Conservation (phyloP, 1,140 invertebrate species). For the Rhynchophorus ferrugineus region DNA sequence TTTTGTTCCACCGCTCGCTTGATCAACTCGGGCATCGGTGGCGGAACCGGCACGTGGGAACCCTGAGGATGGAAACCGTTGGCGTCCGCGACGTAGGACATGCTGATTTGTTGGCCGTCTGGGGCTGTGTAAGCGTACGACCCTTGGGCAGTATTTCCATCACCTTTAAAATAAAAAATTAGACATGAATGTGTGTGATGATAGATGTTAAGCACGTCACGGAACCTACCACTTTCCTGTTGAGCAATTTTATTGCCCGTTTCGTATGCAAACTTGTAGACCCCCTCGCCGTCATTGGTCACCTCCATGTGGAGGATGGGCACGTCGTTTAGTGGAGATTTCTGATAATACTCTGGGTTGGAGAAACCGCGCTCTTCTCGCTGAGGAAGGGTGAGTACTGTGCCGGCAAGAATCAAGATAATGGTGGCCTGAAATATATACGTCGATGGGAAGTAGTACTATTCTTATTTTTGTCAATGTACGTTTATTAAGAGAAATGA, state of each 20-base stretch:
- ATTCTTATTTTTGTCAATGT: too few species aligned
- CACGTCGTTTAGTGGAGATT: conserved; percentile 8
- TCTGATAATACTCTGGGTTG: conserved; percentile 13
- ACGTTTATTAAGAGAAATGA: too few species aligned
- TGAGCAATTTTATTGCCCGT: conserved; percentile 31
- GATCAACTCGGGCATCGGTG: conserved; percentile 44
- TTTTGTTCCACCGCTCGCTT: conserved; percentile 44
- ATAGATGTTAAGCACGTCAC: too few species aligned
- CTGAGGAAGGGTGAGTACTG: too few species aligned
- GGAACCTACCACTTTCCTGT: conserved; percentile 37
- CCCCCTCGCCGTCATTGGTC: conserved; percentile 17
- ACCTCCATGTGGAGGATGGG: conserved; percentile 18
- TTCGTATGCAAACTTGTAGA: conserved; percentile 23
- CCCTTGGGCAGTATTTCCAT: conserved; percentile 50
- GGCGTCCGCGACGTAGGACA: conserved; percentile 50
- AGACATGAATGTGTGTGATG: too few species aligned
- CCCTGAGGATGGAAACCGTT: conserved; percentile 48
- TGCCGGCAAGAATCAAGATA: too few species aligned
- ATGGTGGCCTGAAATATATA: too few species aligned
- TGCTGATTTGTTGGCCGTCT: conserved; percentile 44
- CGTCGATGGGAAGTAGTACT: too few species aligned
- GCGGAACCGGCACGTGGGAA: conserved; percentile 44
- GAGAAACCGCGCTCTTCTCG: conserved; percentile 11
- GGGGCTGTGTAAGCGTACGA: conserved; percentile 49
- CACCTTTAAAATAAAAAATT: conserved; percentile 36